Percentiles rank a stretch among this genome's conserved stretches.
Evolutionary conservation across 64 coral and sea anemone species (phyloP).

Genomic region (Montipora efflorescens): DNA sequence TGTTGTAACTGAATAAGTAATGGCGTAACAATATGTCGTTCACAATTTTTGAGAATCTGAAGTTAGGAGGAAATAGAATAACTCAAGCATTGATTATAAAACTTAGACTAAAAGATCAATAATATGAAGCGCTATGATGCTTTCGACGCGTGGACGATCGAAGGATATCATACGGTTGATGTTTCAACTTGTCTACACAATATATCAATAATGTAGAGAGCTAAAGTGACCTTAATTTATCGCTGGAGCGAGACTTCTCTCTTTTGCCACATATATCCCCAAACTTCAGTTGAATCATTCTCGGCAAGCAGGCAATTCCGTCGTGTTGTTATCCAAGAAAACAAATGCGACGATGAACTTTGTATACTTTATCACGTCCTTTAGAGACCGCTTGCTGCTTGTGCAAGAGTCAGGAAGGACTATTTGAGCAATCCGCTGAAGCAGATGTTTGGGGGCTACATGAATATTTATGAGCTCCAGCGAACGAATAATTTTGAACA

Average conservation of each 20-base stretch:
- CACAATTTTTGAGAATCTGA: background rate
- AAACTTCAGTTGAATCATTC: conserved; percentile 15
- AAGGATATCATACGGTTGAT: background rate
- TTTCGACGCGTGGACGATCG: background rate
- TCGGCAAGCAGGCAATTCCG: background rate
- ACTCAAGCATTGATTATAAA: no score
- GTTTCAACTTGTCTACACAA: conserved; percentile 1
- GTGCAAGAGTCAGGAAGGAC: conserved; percentile 2
- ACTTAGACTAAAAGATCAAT: no score
- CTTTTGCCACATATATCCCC: background rate
- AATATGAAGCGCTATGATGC: no score
- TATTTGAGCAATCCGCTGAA: conserved; percentile 61
- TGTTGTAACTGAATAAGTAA: conserved; percentile 55
- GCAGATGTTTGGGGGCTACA: conserved; percentile 48
- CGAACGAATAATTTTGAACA: background rate
- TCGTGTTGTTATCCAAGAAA: background rate
- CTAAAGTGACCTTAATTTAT: conserved; percentile 46
- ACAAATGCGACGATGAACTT: conserved; percentile 13
- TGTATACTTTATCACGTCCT: conserved; percentile 11
- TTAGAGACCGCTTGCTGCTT: conserved; percentile 41
- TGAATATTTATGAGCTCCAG: conserved; percentile 23
- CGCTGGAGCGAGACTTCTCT: conserved; percentile 15
- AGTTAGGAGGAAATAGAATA: background rate
- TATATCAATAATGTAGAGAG: conserved; percentile 34
- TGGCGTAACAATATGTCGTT: conserved; percentile 9